Evolutionary conservation across 2,113 vertebrate genomes (phyloP), one percentile per base, ranked within the genome.

Genomic region (Burhinus bistriatus): DNA sequence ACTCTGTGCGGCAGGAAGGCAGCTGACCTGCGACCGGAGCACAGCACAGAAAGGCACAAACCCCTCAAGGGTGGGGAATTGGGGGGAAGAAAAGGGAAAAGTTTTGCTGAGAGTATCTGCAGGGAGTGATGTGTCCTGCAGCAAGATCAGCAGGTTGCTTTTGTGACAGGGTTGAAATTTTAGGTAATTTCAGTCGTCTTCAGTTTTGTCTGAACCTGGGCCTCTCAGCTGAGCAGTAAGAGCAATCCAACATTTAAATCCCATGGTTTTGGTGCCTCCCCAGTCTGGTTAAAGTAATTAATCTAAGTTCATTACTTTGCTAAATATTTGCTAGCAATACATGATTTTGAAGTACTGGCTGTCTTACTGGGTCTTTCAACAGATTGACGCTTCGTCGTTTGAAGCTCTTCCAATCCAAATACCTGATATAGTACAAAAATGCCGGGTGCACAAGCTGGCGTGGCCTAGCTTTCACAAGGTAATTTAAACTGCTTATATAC

Each of bases 11-110:
- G 65, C 5, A 23, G 61, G 65, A 78, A 75, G 21, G 18, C 23
- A 58, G 25, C 8, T 23, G 27, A 58, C 54, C 4, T n/a, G 3
- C 30, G 9, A 14, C 25, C 1, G 1, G 26, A 16, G 12, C 5
- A 23, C 2, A 3, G 17, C 55, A 51, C 12, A 29, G 51, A 15
- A 73, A 84, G 44, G 16, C 29, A 42, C 16, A 73, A 51, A 58
- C 29, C 34, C 49, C 26, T 59, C 17, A 17, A 16, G 27, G 26
- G 18, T 47, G 34, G 44, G 78, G 71, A 90, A 10, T 51, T 61
- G 29, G 5, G 29, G 62, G 22, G 8, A 38, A 26, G 22, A 26
- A 68, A 90, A 64, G 12, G 62, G 49, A 65, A 71, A 20, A 72
- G 30, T n/a, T 87, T 90, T 79, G 17, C 51, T 71, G n/a, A 42